Evolutionary conservation across 2,113 vertebrate species (phyloP).

Genomic region (Phrynocephalus versicolor): DNA sequence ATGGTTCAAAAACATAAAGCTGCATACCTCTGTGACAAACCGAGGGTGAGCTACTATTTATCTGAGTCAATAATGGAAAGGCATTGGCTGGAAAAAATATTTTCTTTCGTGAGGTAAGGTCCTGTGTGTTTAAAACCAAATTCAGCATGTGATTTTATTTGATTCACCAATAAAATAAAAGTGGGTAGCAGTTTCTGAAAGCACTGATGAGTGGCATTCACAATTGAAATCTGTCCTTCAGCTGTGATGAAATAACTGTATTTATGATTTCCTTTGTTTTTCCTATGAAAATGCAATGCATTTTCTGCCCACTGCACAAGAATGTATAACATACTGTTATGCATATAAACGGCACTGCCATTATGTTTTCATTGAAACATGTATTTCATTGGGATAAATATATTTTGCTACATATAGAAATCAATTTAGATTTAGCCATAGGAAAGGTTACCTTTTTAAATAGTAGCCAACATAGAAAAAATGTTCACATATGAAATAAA

Average conservation of each 20-base stretch:
- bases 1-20: no score
- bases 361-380: background rate
- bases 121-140: background rate
- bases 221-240: background rate
- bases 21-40: no score
- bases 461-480: background rate
- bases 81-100: background rate
- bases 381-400: background rate
- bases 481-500: slow-evolving; percentile 19
- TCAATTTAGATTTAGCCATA: slow-evolving; percentile 25
- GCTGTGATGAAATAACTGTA: background rate
- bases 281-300: background rate
- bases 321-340: background rate
- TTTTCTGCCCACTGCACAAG: background rate
- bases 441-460: background rate
- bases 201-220: background rate
- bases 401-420: background rate
- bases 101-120: background rate
- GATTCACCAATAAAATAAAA: background rate
- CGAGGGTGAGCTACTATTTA: background rate
- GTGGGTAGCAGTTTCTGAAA: background rate
- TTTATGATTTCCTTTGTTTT: background rate
- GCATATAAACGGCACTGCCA: background rate
- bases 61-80: background rate
- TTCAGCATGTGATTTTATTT: background rate